phyloP scores from a whole-genome alignment of 2,888 invertebrate genomes.

The Lumbricus terrestris region DNA sequence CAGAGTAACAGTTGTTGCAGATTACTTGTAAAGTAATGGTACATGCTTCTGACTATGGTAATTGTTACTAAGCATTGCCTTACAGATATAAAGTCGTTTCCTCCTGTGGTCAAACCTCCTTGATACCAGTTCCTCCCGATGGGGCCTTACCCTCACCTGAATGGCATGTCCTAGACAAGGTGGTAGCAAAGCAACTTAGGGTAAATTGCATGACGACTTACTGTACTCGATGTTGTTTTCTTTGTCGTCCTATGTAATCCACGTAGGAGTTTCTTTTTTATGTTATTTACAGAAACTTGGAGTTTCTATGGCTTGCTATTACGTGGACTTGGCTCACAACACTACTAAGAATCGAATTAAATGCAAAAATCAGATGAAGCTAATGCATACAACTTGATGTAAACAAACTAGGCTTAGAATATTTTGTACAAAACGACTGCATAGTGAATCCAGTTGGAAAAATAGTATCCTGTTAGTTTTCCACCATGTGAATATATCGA shows the following conservation, averaged over 20 bases:
- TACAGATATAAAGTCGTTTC: background rate
- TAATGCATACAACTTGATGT: background rate
- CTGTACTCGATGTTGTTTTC: background rate
- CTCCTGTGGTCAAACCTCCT: background rate
- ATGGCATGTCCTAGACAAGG: background rate
- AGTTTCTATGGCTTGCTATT: background rate
- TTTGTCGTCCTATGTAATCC: background rate
- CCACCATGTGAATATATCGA: background rate
- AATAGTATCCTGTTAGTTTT: background rate
- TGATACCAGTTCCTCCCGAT: background rate
- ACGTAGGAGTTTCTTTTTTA: background rate
- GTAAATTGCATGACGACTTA: conserved; percentile 3
- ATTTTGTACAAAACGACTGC: background rate
- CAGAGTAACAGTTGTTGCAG: background rate
- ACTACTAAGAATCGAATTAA: background rate
- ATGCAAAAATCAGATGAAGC: background rate
- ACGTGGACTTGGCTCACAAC: background rate
- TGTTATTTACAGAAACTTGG: background rate
- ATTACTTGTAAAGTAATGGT: background rate
- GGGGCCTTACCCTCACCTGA: background rate
- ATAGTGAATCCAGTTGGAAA: background rate
- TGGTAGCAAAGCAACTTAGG: background rate
- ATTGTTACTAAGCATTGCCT: background rate
- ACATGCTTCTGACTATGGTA: background rate
- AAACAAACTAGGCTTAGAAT: background rate